Evolutionary conservation across 2,113 vertebrate species (phyloP).

Genomic region (Mesocricetus auratus): DNA sequence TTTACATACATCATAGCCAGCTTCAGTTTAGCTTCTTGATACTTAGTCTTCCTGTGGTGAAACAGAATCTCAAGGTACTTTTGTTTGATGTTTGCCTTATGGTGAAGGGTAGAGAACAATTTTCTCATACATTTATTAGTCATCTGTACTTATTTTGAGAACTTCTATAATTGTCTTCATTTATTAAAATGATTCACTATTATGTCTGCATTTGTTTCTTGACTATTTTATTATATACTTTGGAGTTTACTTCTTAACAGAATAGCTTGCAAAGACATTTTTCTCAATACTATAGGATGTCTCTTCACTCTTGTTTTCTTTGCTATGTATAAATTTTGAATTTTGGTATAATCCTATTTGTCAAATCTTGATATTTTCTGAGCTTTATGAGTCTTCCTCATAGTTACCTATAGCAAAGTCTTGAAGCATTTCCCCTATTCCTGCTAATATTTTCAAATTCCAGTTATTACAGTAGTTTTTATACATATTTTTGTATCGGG

Average conservation of each 20-base stretch:
- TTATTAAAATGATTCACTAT: not conserved
- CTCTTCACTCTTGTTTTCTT: not conserved
- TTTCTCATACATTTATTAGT: not conserved
- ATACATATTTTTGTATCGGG: not conserved
- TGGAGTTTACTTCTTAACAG: not conserved
- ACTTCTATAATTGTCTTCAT: not conserved
- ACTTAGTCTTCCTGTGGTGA: not conserved
- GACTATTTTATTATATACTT: not conserved
- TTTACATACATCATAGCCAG: not conserved
- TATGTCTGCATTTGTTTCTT: not conserved
- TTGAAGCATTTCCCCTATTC: not conserved
- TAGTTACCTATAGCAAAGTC: not conserved
- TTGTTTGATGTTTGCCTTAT: not conserved
- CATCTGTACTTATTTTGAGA: not conserved
- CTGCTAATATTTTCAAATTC: not conserved
- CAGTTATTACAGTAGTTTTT: not conserved
- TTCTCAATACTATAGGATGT: accelerated
- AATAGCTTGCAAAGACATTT: not conserved
- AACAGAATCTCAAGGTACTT: not conserved
- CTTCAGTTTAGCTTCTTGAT: not conserved
- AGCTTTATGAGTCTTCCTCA: not conserved
- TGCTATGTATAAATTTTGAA: not conserved
- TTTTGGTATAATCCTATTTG: not conserved
- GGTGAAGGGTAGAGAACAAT: not conserved
- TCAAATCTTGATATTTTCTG: not conserved